phyloP scores from a whole-genome alignment of 2,888 invertebrate species.

The Ormyrus thymus region DNA sequence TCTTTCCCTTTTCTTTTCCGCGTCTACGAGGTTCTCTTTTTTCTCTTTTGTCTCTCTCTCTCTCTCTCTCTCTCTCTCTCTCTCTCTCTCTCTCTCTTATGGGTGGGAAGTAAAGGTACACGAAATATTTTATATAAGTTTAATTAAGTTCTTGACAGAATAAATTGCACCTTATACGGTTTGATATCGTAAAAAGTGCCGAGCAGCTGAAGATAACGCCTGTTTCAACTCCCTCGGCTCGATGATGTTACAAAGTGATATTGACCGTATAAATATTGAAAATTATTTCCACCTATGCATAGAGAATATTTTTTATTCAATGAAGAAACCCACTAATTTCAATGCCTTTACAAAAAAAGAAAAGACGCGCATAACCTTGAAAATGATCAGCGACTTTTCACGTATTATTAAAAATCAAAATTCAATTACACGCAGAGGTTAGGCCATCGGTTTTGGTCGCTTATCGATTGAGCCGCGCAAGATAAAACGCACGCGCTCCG shows the following conservation, averaged over 20 bases:
- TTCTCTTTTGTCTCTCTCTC: no score
- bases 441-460: no score
- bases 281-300: no score
- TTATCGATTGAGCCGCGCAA: no score
- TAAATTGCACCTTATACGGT: conserved; percentile 25
- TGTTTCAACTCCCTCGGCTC: neutral
- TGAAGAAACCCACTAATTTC: neutral
- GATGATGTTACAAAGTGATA: conserved; percentile 9
- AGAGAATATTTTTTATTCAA: no score
- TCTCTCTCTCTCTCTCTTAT: no score
- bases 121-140: conserved; percentile 44
- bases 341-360: neutral
- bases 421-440: no score
- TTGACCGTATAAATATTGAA: neutral
- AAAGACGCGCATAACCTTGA: neutral
- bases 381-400: no score
- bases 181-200: conserved; percentile 1
- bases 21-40: neutral
- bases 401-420: no score
- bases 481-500: no score
- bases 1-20: neutral
- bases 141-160: conserved; percentile 46
- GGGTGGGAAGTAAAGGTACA: neutral
- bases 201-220: no score
- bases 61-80: no score